Conservation (phyloP, 1,140 invertebrate genomes). For the Aphaenogaster ashmeadi region DNA sequence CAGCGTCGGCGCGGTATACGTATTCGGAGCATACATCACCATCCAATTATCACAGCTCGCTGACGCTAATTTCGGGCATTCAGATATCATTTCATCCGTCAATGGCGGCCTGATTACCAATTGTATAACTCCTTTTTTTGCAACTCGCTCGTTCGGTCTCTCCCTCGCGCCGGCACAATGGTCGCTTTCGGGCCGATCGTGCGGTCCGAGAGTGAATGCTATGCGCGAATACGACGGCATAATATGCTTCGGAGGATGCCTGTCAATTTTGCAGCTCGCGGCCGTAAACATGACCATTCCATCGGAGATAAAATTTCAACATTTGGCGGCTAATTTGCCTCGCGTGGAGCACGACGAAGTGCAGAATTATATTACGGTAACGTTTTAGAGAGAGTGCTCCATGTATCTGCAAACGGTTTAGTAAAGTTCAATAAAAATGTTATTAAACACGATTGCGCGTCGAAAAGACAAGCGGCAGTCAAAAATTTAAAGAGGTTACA, state of each 20-base stretch:
- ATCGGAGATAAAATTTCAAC: slow-evolving; percentile 71
- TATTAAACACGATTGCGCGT: background rate
- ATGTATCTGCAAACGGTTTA: slow-evolving; percentile 22
- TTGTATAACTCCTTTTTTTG: slow-evolving; percentile 73
- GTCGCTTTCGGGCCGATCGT: slow-evolving; percentile 63
- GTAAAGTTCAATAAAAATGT: slow-evolving; percentile 42
- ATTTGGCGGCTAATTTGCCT: slow-evolving; percentile 68
- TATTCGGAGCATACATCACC: slow-evolving; percentile 73
- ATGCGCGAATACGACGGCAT: slow-evolving; percentile 64
- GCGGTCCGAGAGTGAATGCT: slow-evolving; percentile 64
- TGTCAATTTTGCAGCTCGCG: slow-evolving; percentile 76
- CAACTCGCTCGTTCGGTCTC: slow-evolving; percentile 35
- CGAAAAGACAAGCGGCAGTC: background rate
- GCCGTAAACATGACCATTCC: slow-evolving; percentile 70
- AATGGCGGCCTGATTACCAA: slow-evolving; percentile 79
- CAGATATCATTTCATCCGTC: slow-evolving; percentile 81
- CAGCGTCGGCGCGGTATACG: slow-evolving; percentile 68
- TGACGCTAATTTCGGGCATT: slow-evolving; percentile 80
- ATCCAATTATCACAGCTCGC: slow-evolving; percentile 81
- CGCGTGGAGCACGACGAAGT: slow-evolving; percentile 1
- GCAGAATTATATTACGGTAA: slow-evolving; percentile 50
- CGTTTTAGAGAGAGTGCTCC: slow-evolving; percentile 39
- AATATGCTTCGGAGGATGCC: slow-evolving; percentile 72
- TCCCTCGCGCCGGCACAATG: slow-evolving; percentile 52
- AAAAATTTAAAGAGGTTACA: background rate